Conservation (phyloP, 2,113 vertebrate genomes). For the Lontra canadensis region DNA sequence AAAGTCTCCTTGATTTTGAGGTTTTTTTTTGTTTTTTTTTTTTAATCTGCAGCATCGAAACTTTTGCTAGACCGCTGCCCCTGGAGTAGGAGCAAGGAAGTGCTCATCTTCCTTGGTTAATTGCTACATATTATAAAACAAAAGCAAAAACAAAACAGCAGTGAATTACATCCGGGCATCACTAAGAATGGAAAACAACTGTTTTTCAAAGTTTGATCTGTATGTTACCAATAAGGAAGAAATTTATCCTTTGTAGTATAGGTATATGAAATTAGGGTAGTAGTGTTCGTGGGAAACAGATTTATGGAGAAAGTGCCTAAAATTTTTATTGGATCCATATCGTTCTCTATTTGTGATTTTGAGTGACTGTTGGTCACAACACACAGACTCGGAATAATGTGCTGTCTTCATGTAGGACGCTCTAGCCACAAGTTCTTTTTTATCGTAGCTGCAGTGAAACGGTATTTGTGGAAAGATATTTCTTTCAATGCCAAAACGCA, state of each 20-base stretch:
- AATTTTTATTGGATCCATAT: not conserved
- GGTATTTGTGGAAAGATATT: slow-evolving; percentile 33
- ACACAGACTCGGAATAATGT: not conserved
- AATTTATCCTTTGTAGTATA: not conserved
- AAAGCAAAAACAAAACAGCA: not conserved
- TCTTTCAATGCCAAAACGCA: slow-evolving; percentile 57
- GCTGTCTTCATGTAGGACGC: not conserved
- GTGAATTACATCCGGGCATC: not conserved
- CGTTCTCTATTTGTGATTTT: not conserved
- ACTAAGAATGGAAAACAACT: not conserved
- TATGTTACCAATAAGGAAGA: not conserved
- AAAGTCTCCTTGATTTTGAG: not conserved
- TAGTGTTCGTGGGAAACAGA: too few species aligned
- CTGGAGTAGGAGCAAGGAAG: not conserved
- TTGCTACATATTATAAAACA: not conserved
- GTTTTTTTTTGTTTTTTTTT: too few species aligned
- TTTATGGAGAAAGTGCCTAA: not conserved
- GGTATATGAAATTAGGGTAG: not conserved
- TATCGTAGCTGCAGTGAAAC: not conserved
- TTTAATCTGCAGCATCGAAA: not conserved
- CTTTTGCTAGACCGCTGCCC: not conserved
- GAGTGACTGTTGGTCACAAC: not conserved
- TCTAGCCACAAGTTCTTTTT: not conserved
- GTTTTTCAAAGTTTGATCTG: not conserved
- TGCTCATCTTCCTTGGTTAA: not conserved